Base-by-base conservation (phyloP, 2,888 invertebrate species). In the Trichogramma dendrolimi region DNA sequence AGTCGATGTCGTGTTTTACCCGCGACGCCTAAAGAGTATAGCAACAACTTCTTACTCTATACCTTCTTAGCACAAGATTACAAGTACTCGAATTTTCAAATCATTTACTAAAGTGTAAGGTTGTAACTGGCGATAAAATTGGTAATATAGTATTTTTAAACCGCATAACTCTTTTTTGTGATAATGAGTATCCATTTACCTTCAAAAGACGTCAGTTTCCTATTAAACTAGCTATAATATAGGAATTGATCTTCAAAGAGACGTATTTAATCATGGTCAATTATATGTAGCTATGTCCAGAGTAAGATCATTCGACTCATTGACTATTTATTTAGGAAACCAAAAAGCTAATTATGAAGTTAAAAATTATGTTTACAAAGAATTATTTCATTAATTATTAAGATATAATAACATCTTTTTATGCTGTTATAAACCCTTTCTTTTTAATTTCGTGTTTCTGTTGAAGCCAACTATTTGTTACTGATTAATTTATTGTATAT, bases 181-280 rank as follows among this genome's bases (percentile, higher is more conserved):
- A 61, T 39, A 50, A 60, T 11, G 39, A 44, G n/a, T 60, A 55
- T 27, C 50, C 50, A 10, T 50, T 50, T 50, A 8, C 53, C 4
- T 53, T 53, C 6, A 53, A 41, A 53, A 38, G 53, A 53, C 40
- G 53, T 10, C 53, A 53, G 61, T 68, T 53, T 8, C 53, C 39
- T 7, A 41, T 53, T 7, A 53, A 41, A 42, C 41, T 53, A 39
- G 53, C 53, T 8, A 41, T 5, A 63, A 55, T 39, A 61, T 67
- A 46, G 56, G 56, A 44, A 43, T 67, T 4, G 64, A 67, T 52
- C 63, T 67, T 38, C 55, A 58, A 38, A 64, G 58, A 57, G 66
- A 66, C 55, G 60, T 64, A 5, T 65, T 59, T 56, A 66, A 63
- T 60, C 63, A 68, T 40, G 42, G 66, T 14, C 65, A 66, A 64